These are phyloP conservation scores for Coregonus sp. DNA, from an alignment of 2,797 vertebrate genomes.

Conservation along the genomic window DNA sequence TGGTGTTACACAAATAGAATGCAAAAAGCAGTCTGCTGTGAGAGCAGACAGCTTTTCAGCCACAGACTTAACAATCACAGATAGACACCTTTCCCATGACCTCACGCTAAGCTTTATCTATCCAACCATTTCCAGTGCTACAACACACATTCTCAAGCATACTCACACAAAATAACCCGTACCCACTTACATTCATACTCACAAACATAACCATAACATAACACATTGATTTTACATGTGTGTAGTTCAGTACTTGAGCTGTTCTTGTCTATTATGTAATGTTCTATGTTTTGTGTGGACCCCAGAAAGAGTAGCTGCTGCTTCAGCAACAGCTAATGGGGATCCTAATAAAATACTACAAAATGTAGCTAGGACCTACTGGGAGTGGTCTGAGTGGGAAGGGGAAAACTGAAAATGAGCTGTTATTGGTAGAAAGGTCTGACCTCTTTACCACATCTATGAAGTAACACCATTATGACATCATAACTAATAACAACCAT, in stretches of 20 bases:
- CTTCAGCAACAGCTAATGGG: too few species aligned
- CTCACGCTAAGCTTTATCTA: slow-evolving; percentile 6
- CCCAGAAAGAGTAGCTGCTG: too few species aligned
- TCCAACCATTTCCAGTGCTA: neutral
- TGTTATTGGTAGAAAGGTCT: neutral
- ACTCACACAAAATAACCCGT: neutral
- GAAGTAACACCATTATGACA: neutral
- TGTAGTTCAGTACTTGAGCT: too few species aligned
- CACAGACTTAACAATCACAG: neutral
- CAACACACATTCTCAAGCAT: neutral
- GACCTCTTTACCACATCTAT: neutral
- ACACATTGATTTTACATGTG: too few species aligned
- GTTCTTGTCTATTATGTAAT: too few species aligned
- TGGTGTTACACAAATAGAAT: neutral
- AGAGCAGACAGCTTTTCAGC: neutral
- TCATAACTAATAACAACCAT: neutral
- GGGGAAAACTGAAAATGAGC: too few species aligned
- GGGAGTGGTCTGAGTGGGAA: too few species aligned
- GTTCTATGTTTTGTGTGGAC: too few species aligned
- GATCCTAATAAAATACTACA: neutral
- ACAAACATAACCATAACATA: neutral
- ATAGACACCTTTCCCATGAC: neutral
- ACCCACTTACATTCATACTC: neutral
- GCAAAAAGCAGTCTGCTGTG: neutral
- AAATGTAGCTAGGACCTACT: neutral